Evolutionary conservation across 2,113 vertebrate species (phyloP).

Genomic region (Bos taurus): ARS-UCD2.0 NC_037333.1:65095501-65096000

Average conservation of each 20-base stretch:
- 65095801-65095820: neutral
- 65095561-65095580: neutral
- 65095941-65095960: neutral
- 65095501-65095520: neutral
- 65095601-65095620: rapidly evolving
- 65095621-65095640: neutral
- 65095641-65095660: neutral
- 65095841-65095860: neutral
- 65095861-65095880: neutral
- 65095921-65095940: neutral
- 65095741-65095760: neutral
- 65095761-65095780: neutral
- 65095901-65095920: neutral
- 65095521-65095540: neutral
- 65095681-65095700: too few species aligned
- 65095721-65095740: too few species aligned
- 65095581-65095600: neutral
- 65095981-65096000: too few species aligned
- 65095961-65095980: too few species aligned
- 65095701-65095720: too few species aligned
- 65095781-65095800: neutral
- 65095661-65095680: too few species aligned
- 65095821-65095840: neutral
- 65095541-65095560: neutral
- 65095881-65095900: neutral